Evolutionary conservation across 1,140 invertebrate genomes (phyloP).

Genomic region (Trichonephila clavata): DNA sequence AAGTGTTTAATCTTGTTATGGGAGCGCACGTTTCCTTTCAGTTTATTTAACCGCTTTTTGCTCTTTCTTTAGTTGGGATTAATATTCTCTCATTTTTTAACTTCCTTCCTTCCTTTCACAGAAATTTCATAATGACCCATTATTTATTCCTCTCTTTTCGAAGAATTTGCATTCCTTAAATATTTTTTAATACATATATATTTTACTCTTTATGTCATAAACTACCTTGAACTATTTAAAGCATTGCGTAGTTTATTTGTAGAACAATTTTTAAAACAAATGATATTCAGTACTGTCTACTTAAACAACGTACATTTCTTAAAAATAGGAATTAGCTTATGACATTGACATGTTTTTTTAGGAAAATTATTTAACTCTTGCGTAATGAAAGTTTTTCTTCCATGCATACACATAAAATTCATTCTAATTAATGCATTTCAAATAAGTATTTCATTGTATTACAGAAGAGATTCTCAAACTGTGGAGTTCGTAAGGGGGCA

Average conservation of each 20-base stretch:
- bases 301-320: neutral
- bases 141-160: neutral
- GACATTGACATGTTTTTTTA: too few relatives aligned
- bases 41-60: neutral
- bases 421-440: too few relatives aligned
- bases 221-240: neutral
- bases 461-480: too few relatives aligned
- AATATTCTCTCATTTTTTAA: neutral
- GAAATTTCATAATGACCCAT: neutral
- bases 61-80: neutral
- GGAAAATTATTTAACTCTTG: too few relatives aligned
- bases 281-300: neutral
- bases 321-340: neutral
- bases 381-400: too few relatives aligned
- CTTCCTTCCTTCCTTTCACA: neutral
- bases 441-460: too few relatives aligned
- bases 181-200: too few relatives aligned
- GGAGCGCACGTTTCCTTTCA: conserved; percentile 1
- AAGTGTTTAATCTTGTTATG: conserved; percentile 21
- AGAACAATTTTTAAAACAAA: neutral
- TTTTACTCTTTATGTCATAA: too few relatives aligned
- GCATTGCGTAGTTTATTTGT: neutral
- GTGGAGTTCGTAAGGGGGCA: too few relatives aligned
- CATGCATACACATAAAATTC: too few relatives aligned
- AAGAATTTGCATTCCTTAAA: neutral